Evolutionary conservation across 2,888 invertebrate species (phyloP).

Genomic region (Pedicia rivosa): DNA sequence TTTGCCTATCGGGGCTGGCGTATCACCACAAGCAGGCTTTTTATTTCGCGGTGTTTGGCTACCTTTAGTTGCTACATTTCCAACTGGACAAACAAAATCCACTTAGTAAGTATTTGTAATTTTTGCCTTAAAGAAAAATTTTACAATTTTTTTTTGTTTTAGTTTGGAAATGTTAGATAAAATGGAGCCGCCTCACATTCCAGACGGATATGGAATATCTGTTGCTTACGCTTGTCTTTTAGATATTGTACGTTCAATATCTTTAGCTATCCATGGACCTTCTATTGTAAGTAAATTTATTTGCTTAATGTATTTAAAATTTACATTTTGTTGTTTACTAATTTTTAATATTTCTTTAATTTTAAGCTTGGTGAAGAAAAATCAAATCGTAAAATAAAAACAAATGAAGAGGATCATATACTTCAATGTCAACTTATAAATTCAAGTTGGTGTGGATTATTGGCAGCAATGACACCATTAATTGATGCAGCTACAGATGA

Average conservation of each 20-base stretch:
- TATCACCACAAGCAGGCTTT: constrained; percentile 81
- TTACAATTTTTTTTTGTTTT: constrained; percentile 15
- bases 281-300: constrained; percentile 25
- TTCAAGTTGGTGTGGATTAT: constrained; percentile 89
- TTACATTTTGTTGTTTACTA: neutral
- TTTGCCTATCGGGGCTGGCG: constrained; percentile 42
- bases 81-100: constrained; percentile 73
- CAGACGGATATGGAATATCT: constrained; percentile 96
- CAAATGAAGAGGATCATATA: constrained; percentile 23
- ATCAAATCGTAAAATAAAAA: constrained; percentile 32
- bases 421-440: constrained; percentile 63
- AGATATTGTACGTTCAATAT: constrained; percentile 78
- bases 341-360: neutral
- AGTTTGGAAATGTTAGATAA: constrained; percentile 95
- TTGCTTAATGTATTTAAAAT: too few species aligned
- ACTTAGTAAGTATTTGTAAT: constrained; percentile 56
- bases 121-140: neutral
- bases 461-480: constrained; percentile 80
- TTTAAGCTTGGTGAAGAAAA: constrained; percentile 25
- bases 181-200: constrained; percentile 79
- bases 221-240: constrained; percentile 86
- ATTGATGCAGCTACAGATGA: constrained; percentile 95
- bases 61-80: constrained; percentile 71
- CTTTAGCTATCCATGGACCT: constrained; percentile 49
- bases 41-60: constrained; percentile 86